These are phyloP conservation scores for Zaprionus gabonicus DNA, from an alignment of 1,140 invertebrate species.

Conservation along the genomic window DNA sequence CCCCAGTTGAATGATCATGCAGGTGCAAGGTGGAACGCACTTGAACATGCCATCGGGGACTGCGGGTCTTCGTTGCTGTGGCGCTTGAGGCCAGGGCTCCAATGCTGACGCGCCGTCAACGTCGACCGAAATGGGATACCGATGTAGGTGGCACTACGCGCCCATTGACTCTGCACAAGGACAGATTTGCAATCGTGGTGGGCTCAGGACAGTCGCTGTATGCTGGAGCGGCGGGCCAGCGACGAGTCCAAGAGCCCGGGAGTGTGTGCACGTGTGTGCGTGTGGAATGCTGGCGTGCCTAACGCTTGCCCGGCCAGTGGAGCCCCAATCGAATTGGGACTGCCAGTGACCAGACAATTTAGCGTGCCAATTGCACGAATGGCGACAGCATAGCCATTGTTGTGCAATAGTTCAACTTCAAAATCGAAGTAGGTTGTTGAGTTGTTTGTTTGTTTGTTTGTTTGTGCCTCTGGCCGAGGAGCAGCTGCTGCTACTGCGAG, in stretches of 20 bases:
- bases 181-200: constrained; percentile 22
- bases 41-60: constrained; percentile 30
- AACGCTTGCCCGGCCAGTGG: constrained; percentile 47
- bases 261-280: constrained; percentile 9
- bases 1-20: constrained; percentile 39
- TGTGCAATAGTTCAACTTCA: constrained; percentile 45
- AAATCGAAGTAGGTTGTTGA: neutral
- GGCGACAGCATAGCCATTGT: constrained; percentile 68
- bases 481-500: constrained; percentile 47
- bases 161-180: constrained; percentile 66
- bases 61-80: constrained; percentile 31
- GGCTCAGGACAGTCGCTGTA: constrained; percentile 42
- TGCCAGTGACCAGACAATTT: constrained; percentile 34
- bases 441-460: constrained; percentile 29
- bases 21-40: neutral
- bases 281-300: constrained; percentile 61
- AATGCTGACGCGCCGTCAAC: constrained; percentile 35
- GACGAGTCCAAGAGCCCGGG: constrained; percentile 53
- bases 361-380: constrained; percentile 73
- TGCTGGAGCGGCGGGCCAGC: constrained; percentile 51
- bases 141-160: constrained; percentile 49
- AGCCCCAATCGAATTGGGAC: constrained; percentile 29
- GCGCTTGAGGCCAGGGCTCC: constrained; percentile 48
- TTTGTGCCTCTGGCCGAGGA: constrained; percentile 37
- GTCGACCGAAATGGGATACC: constrained; percentile 27